Evolutionary conservation across 2,888 invertebrate species (phyloP), one percentile per base, ranked within the genome.

Genomic region (Chloroclystis v-ata): DNA sequence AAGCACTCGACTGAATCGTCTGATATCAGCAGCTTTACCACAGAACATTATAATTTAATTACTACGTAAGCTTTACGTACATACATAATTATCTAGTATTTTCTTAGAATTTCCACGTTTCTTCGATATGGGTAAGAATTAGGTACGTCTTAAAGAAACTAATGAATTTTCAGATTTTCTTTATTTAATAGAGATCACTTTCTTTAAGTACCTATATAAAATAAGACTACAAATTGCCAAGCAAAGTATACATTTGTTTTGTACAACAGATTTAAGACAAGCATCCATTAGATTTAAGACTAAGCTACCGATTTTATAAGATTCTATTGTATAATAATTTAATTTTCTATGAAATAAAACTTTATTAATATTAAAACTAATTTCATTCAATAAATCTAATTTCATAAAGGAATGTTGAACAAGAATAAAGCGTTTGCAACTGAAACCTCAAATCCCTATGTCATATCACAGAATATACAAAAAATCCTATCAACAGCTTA

Each of bases 261-360:
- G 7, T 13, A 30, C 28, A 43, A 25, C 14, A 14, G 25, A 43
- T 20, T 20, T 28, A 40, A 26, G 44, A 45, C 43, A 51, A 43
- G 47, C 46, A 48, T 26, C 29, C 29, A 24, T 32, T 39, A 28
- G 10, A 11, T 20, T 35, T 35, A 35, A 35, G 14, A 20, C 4
- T 33, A 14, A 16, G 20, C 5, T 20, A 20, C 20, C 20, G 5
- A 20, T 20, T 20, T 20, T 20, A 20, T 14, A 39, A 16, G 14
- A 32, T 53, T 61, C 24, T 58, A 56, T 54, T 42, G 50, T 58
- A 59, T 52, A 53, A 58, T 47, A 52, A 57, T 63, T 61, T 56
- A 66, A 64, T 66, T 65, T 56, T 58, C 45, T 54, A 30, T 48
- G 53, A 53, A 55, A 56, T 29, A 52, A 59, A 47, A 30, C 40